Evolutionary conservation across 2,888 invertebrate species (phyloP), one percentile per base, ranked within the genome.

Genomic region (Eristalinus sepulchralis): DNA sequence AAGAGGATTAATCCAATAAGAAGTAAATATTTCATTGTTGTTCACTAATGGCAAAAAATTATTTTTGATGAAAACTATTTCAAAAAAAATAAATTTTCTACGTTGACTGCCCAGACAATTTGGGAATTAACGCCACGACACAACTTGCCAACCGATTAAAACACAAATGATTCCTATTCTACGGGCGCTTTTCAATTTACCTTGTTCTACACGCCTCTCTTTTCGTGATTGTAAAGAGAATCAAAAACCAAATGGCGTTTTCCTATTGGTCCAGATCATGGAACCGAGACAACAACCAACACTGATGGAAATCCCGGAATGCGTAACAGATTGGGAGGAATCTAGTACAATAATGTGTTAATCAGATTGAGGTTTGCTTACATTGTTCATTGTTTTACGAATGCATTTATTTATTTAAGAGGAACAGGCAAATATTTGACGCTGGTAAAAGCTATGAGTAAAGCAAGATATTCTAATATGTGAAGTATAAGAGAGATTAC

Each of bases 231-330:
- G 63, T 59, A 60, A 84, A 75, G 80, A 75, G 77, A 70, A 77
- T 68, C 55, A 55, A 70, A 85, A 83, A 88, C 88, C 90, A 90
- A 90, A 90, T 90, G 90, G 88, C 89, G 88, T 17, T 63, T 89
- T 90, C 70, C 90, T 89, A 91, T 91, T 91, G 91, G 91, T 89
- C 90, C 90, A 90, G 90, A 89, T 90, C 89, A 89, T 70, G 55
- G 36, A 78, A 10, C 59, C 62, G 10, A 39, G 71, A 36, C 77
- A 62, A 9, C 47, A 82, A 81, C 82, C 77, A 72, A 17, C 63
- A 10, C 24, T 5, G 27, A 4, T 27, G 33, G 59, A 53, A 68
- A 57, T 20, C 39, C 76, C 66, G 0, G n/a, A 1, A n/a, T 47
- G n/a, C 24, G 39, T 77, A 62, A 59, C 75, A 77, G 60, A 47